Evolutionary conservation across 2,888 invertebrate species (phyloP).

Genomic region (Laspeyria flexula): DNA sequence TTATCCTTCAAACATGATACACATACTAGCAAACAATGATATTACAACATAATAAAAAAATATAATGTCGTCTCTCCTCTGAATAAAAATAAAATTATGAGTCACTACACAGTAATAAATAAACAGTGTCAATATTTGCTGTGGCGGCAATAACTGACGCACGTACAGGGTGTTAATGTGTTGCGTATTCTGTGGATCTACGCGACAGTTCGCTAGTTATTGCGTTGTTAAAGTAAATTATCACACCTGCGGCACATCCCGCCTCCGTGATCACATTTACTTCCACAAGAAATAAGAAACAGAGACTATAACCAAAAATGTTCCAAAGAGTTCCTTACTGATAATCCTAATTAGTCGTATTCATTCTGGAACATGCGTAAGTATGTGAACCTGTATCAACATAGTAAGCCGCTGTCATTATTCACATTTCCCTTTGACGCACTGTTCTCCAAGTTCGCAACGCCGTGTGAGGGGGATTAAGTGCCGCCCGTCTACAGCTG

Average conservation of each 20-base stretch:
- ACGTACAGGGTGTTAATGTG: constrained; percentile 35
- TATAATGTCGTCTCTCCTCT: constrained; percentile 17
- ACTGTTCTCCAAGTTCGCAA: constrained; percentile 59
- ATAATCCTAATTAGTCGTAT: constrained; percentile 42
- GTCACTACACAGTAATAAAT: constrained; percentile 38
- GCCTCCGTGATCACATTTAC: constrained; percentile 18
- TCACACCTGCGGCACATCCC: constrained; percentile 38
- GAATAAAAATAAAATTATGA: constrained; percentile 44
- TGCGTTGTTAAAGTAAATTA: constrained; percentile 44
- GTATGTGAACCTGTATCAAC: constrained; percentile 49
- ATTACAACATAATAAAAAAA: constrained; percentile 32
- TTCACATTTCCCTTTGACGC: constrained; percentile 70
- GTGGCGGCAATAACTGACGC: constrained; percentile 23
- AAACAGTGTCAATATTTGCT: constrained; percentile 38
- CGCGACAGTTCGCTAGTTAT: constrained; percentile 38
- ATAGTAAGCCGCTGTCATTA: constrained; percentile 62
- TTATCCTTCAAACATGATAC: constrained; percentile 22
- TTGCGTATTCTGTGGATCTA: constrained; percentile 32
- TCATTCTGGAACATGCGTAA: constrained; percentile 29
- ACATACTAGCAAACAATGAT: constrained; percentile 26
- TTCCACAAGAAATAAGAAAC: constrained; percentile 12
- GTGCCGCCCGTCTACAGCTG: constrained; percentile 69
- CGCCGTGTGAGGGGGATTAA: constrained; percentile 68
- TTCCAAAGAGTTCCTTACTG: constrained; percentile 12
- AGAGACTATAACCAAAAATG: constrained; percentile 2